These are phyloP conservation scores for Zenarchopterus dispar DNA, from an alignment of 2,797 vertebrate genomes.

Conservation along the genomic window DNA sequence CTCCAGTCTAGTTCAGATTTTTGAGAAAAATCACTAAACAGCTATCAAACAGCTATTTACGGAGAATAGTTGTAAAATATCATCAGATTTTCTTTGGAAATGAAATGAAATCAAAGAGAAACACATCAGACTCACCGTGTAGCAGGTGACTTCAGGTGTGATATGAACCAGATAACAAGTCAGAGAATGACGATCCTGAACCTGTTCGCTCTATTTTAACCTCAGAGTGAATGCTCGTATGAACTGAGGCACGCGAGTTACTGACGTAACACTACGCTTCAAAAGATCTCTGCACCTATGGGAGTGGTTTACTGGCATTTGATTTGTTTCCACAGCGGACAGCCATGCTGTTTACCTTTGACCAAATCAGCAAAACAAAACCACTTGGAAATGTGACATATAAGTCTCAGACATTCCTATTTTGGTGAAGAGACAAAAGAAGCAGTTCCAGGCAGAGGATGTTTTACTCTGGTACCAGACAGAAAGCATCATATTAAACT, in stretches of 20 bases:
- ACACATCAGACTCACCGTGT: conserved; percentile 36
- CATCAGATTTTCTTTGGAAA: not conserved
- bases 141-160: not conserved
- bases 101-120: not conserved
- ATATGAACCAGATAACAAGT: not conserved
- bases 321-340: not conserved
- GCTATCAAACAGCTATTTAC: too few relatives aligned
- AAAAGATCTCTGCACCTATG: not conserved
- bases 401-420: not conserved
- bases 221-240: not conserved
- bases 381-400: not conserved
- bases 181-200: conserved; percentile 7
- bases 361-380: not conserved
- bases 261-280: not conserved
- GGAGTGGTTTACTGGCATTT: not conserved
- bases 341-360: not conserved
- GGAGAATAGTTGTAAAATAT: not conserved
- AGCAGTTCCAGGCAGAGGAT: not conserved
- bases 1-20: too few relatives aligned
- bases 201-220: conserved; percentile 46
- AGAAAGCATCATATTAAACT: not conserved
- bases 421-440: not conserved
- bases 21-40: too few relatives aligned
- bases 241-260: not conserved
- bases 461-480: too few relatives aligned